phyloP scores from a whole-genome alignment of 2,797 vertebrate species.

The Ceyx erithaca region DNA sequence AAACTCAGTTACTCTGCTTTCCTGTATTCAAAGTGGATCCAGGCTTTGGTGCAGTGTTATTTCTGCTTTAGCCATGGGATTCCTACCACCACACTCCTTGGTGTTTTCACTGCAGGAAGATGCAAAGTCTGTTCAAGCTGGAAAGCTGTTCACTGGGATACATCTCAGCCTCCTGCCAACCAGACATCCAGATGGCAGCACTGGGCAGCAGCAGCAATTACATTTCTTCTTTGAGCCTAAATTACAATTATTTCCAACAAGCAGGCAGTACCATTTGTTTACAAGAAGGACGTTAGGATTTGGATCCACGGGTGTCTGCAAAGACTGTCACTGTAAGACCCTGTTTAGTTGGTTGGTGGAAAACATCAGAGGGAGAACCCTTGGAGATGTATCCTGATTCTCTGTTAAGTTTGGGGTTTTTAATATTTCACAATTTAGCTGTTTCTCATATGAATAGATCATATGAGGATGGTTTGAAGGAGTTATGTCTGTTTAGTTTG shows the following conservation, averaged over 20 bases:
- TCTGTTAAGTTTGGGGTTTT: no score
- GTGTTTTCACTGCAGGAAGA: not conserved
- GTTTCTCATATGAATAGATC: not conserved
- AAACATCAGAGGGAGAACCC: not conserved
- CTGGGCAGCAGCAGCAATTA: not conserved
- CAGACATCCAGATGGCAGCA: not conserved
- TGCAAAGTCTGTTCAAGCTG: not conserved
- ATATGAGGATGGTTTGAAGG: no score
- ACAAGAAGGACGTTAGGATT: not conserved
- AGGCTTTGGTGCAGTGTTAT: not conserved
- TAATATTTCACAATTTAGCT: not conserved
- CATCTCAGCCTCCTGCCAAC: not conserved
- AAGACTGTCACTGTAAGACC: not conserved
- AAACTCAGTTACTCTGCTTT: not conserved
- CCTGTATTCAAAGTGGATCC: not conserved
- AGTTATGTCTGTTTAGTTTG: no score
- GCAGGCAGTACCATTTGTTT: not conserved
- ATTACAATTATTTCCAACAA: not conserved
- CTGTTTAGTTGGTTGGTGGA: not conserved
- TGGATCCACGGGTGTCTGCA: not conserved
- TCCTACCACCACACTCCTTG: not conserved
- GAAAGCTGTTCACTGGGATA: not conserved
- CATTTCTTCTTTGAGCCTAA: not conserved
- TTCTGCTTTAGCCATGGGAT: not conserved
- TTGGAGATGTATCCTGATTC: not conserved